Percentiles rank a stretch among this genome's conserved stretches.
phyloP scores from a whole-genome alignment of 2,888 invertebrate genomes.

The Pinctada fucata region DNA sequence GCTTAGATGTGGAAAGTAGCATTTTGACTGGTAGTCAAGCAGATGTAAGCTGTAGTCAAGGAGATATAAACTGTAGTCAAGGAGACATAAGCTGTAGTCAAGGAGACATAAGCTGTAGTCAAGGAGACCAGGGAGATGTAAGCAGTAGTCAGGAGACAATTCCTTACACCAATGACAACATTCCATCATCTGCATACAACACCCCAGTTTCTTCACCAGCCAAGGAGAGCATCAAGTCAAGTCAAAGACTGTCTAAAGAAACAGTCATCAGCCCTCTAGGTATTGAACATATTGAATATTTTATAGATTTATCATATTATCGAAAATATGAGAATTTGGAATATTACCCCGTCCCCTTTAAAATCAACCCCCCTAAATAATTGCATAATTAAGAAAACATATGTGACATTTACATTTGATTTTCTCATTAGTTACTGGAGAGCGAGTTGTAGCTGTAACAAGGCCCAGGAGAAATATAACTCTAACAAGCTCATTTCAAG shows the following conservation, averaged over 20 bases:
- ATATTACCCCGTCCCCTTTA: no score
- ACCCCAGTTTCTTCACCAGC: background rate
- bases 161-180: background rate
- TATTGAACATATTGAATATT: background rate
- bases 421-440: no score
- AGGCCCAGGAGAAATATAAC: no score
- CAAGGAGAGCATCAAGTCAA: background rate
- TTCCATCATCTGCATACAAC: background rate
- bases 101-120: conserved; percentile 11
- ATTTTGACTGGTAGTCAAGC: no score
- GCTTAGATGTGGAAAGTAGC: background rate
- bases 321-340: no score
- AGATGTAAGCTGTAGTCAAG: background rate
- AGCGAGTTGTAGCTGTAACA: no score
- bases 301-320: background rate
- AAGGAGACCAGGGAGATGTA: background rate
- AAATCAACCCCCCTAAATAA: no score
- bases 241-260: background rate
- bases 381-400: no score
- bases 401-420: no score
- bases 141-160: background rate
- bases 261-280: background rate
- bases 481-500: no score
- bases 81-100: conserved; percentile 10
- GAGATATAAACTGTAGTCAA: conserved; percentile 11